phyloP scores from a whole-genome alignment of 2,888 invertebrate species.

The Syrista parreyssii region DNA sequence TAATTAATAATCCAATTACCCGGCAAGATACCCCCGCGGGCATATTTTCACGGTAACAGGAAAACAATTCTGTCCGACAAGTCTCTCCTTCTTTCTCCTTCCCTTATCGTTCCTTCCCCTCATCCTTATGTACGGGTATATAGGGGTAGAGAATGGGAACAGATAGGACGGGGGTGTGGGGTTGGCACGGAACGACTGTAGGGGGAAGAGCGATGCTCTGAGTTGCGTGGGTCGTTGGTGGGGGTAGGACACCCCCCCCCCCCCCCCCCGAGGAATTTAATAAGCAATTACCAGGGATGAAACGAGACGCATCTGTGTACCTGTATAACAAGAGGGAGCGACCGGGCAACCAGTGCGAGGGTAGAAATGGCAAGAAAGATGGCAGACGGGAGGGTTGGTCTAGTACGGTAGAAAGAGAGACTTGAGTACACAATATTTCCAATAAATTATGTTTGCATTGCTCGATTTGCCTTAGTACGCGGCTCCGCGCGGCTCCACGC shows the following conservation, averaged over 20 bases:
- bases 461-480: slow-evolving; percentile 31
- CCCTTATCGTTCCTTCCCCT: background rate
- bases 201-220: background rate
- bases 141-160: background rate
- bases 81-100: slow-evolving; percentile 17
- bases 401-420: slow-evolving; percentile 26
- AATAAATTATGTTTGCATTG: slow-evolving; percentile 51
- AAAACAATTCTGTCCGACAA: slow-evolving; percentile 53
- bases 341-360: slow-evolving; percentile 2
- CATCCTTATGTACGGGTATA: slow-evolving; percentile 14
- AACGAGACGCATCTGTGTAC: slow-evolving; percentile 59
- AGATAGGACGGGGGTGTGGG: background rate
- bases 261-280: slow-evolving; percentile 53
- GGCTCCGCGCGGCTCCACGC: background rate
- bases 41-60: slow-evolving; percentile 59
- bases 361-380: background rate
- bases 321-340: slow-evolving; percentile 44
- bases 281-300: slow-evolving; percentile 61
- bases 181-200: slow-evolving; percentile 33
- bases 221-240: slow-evolving; percentile 7
- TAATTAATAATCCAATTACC: slow-evolving; percentile 65
- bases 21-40: slow-evolving; percentile 49
- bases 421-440: slow-evolving; percentile 63
- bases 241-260: slow-evolving; percentile 4
- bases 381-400: slow-evolving; percentile 8